A percentile compares a stretch with the other conserved stretches of the same genome.
phyloP scores from a whole-genome alignment of 2,888 invertebrate genomes.

The Cyclophora punctaria region DNA sequence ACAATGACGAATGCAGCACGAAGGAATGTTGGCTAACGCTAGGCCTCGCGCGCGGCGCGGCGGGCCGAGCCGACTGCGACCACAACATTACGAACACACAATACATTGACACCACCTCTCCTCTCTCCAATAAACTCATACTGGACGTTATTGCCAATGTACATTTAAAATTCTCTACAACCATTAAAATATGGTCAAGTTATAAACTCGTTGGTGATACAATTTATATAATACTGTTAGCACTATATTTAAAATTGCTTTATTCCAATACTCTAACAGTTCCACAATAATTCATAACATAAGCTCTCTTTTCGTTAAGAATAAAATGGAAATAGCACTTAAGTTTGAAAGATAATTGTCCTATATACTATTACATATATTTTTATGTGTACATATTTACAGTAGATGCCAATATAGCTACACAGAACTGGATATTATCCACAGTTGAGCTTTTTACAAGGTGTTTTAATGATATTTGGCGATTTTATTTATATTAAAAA shows the following conservation, averaged over 20 bases:
- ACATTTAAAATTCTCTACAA: constrained; percentile 9
- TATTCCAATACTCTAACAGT: constrained; percentile 20
- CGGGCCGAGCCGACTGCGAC: constrained; percentile 3
- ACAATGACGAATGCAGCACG: constrained; percentile 67
- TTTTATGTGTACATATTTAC: no score
- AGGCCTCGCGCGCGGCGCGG: constrained; percentile 20
- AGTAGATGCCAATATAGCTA: no score
- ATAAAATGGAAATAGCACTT: constrained; percentile 13
- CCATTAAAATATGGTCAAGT: constrained; percentile 21
- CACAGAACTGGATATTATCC: no score
- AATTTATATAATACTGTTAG: constrained; percentile 55
- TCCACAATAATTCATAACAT: constrained; percentile 3
- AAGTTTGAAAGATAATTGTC: no score
- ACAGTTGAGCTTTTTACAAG: no score
- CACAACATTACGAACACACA: not conserved
- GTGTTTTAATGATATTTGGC: no score
- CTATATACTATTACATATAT: no score
- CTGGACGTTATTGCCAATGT: constrained; percentile 5
- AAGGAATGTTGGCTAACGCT: constrained; percentile 71
- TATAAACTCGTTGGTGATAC: constrained; percentile 29
- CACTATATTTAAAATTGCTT: constrained; percentile 34
- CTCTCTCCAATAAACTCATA: constrained; percentile 6
- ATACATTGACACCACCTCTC: not conserved
- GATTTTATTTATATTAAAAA: no score
- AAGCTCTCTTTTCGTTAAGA: constrained; percentile 20